A percentile compares a stretch with the other conserved stretches of the same genome.
These are phyloP conservation scores for Onychomys arenicola DNA, from an alignment of 2,797 vertebrate genomes.

Conservation along the genomic window DNA sequence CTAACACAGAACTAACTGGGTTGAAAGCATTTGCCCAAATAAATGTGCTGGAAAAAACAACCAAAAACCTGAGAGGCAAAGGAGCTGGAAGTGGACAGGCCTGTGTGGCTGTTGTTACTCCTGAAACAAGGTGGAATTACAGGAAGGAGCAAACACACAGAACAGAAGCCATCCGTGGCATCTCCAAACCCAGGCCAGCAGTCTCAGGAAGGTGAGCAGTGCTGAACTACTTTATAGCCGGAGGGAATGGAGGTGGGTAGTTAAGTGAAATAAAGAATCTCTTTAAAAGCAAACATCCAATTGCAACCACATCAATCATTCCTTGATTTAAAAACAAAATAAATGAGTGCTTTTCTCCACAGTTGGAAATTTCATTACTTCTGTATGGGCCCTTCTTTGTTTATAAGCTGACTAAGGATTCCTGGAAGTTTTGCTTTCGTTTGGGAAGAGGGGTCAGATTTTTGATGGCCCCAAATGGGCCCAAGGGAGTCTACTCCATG, in stretches of 20 bases:
- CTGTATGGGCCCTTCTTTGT: slow-evolving; percentile 82
- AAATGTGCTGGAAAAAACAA: background rate
- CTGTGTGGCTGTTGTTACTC: slow-evolving; percentile 1
- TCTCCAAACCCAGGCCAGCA: background rate
- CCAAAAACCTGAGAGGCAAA: background rate
- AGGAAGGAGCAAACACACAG: background rate
- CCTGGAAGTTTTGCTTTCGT: slow-evolving; percentile 85
- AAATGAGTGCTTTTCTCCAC: slow-evolving; percentile 83
- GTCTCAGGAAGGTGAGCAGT: slow-evolving; percentile 30
- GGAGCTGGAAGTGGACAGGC: background rate
- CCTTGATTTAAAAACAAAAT: slow-evolving; percentile 80
- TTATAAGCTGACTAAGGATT: slow-evolving; percentile 86
- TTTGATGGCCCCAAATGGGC: slow-evolving; percentile 82
- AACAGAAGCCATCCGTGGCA: slow-evolving; percentile 38
- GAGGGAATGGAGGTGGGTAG: background rate
- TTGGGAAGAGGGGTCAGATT: slow-evolving; percentile 84
- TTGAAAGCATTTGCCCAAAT: background rate
- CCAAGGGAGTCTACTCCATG: slow-evolving; percentile 77
- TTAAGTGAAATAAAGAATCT: slow-evolving; percentile 77
- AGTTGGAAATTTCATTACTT: slow-evolving; percentile 87
- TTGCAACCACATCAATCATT: slow-evolving; percentile 84
- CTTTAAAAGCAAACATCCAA: slow-evolving; percentile 82
- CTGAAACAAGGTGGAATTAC: slow-evolving; percentile 13
- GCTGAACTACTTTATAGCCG: slow-evolving; percentile 54
- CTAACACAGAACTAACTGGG: background rate